Base-by-base conservation (phyloP, 2,797 vertebrate genomes). In the Manis javanica region DNA sequence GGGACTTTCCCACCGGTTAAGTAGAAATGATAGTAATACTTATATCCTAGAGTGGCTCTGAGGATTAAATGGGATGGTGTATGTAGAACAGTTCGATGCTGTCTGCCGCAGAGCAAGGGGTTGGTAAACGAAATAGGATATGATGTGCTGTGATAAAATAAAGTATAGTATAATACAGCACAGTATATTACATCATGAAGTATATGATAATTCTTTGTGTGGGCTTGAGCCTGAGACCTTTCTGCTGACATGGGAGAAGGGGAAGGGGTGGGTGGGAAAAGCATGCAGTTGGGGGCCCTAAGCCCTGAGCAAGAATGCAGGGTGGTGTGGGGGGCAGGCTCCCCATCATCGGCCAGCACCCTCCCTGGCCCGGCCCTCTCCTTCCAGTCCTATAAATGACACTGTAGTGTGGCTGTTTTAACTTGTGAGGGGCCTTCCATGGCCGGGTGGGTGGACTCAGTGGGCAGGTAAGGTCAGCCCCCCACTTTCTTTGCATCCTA, bases 21-120 rank as follows among this genome's bases (percentile, higher is more conserved):
- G 5, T 11, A n/a, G 19, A 55, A 72, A 49, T 5, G 42, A 18
- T 3, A n/a, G 71, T 7, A 2, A 64, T 0, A 19, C 23, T 2
- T 0, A 0, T 0, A 0, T 12, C 34, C 19, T 11, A 2, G 57
- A 31, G 77, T 13, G 72, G 57, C n/a, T 10, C 24, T 0, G 2
- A 5, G 31, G 46, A 24, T 2, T 10, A 31, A 1, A 42, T 1
- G 21, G 55, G 31, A 2, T 5, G 11, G n/a, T 9, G 34, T 14
- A 31, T 0, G 34, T 24, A 11, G 16, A 26, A 16, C 21, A 13
- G 71, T 5, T 31, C 84, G 59, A 31, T 2, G 6, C 31, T 24
- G 15, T 51, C 59, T 34, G 59, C 29, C 21, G 42, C 61, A 61
- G 78, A 81, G 83, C 39, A 29, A 34, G 46, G 71, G 37, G 34